Evolutionary conservation across 2,888 invertebrate species (phyloP).

Genomic region (Hypomecis punctinalis): DNA sequence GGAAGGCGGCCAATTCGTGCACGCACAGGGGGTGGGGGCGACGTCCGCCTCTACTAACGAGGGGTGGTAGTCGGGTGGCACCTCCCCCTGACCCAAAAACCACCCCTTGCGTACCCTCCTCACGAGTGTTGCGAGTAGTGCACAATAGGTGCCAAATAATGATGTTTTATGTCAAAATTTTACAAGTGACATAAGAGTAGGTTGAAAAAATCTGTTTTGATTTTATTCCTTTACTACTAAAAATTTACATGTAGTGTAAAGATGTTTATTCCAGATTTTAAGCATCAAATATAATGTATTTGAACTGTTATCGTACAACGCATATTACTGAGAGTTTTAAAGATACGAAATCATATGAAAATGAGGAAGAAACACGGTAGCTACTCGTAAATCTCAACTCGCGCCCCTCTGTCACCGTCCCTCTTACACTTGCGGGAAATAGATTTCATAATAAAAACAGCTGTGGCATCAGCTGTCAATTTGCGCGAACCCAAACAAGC

Average conservation of each 20-base stretch:
- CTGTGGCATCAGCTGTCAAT: conserved; percentile 32
- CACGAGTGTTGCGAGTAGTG: conserved; percentile 43
- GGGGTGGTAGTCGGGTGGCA: conserved; percentile 53
- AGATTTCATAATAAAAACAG: conserved; percentile 22
- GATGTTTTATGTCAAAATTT: conserved; percentile 24
- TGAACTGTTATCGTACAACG: too few relatives aligned
- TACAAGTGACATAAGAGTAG: conserved; percentile 26
- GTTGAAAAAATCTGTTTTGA: too few relatives aligned
- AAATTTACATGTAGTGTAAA: too few relatives aligned
- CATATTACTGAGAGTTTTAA: too few relatives aligned
- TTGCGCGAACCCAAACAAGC: conserved; percentile 27
- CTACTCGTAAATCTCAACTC: too few relatives aligned
- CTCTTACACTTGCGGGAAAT: conserved; percentile 10
- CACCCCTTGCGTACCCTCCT: conserved; percentile 61
- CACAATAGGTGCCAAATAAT: conserved; percentile 46
- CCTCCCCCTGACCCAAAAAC: conserved; percentile 67
- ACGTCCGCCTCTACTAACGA: conserved; percentile 40
- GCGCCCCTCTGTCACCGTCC: not conserved
- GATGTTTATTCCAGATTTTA: too few relatives aligned
- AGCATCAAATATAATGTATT: too few relatives aligned
- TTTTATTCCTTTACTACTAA: too few relatives aligned
- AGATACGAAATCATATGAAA: too few relatives aligned
- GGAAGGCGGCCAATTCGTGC: conserved; percentile 52
- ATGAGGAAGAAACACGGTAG: too few relatives aligned
- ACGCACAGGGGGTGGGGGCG: conserved; percentile 52